Evolutionary conservation across 2,797 vertebrate genomes (phyloP).

Genomic region (Liasis olivaceus): DNA sequence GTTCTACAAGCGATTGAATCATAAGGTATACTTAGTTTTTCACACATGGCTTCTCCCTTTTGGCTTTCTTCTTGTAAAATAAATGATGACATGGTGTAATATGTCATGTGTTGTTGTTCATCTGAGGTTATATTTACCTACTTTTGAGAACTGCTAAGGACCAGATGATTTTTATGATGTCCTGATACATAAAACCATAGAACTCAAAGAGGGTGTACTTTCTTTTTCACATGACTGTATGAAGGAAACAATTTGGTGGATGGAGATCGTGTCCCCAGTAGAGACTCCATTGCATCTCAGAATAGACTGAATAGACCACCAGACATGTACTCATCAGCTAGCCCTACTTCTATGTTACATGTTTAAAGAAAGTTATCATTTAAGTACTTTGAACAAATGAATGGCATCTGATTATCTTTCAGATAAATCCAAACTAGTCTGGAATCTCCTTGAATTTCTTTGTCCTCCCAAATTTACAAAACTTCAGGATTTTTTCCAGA

Average conservation of each 20-base stretch:
- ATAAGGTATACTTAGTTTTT: too few species aligned
- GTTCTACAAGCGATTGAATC: too few species aligned
- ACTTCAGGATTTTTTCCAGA: slow-evolving; percentile 46
- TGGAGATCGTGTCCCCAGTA: not conserved
- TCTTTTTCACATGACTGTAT: too few species aligned
- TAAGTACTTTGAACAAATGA: slow-evolving; percentile 52
- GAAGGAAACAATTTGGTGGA: not conserved
- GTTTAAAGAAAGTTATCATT: slow-evolving; percentile 51
- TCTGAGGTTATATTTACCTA: too few species aligned
- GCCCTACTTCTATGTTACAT: slow-evolving; percentile 56
- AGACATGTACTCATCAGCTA: not conserved
- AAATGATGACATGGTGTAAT: too few species aligned
- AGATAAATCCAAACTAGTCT: slow-evolving; percentile 40
- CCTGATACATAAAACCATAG: too few species aligned
- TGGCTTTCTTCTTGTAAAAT: too few species aligned
- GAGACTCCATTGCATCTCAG: not conserved
- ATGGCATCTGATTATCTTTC: slow-evolving; percentile 45
- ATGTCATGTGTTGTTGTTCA: too few species aligned
- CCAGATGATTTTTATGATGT: too few species aligned
- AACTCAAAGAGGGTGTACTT: too few species aligned
- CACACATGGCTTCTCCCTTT: too few species aligned
- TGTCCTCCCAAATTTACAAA: slow-evolving; percentile 31
- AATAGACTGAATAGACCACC: not conserved
- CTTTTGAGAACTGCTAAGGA: too few species aligned
- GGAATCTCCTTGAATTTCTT: slow-evolving; percentile 46